A percentile compares a stretch with the other conserved stretches of the same genome.
Evolutionary conservation across 2,888 invertebrate species (phyloP).

Genomic region (Microplitis manilae): DNA sequence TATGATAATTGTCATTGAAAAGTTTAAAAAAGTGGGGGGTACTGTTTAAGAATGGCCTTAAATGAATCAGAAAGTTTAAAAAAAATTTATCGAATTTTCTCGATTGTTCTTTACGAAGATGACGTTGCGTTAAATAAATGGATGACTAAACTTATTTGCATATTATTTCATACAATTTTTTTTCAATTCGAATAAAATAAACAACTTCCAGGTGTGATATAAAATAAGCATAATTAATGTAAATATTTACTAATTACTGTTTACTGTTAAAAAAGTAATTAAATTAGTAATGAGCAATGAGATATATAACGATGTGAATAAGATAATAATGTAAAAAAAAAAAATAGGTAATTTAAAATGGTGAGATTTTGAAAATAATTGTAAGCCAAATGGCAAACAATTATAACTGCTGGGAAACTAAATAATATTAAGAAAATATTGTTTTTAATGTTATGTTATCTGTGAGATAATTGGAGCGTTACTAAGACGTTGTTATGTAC

Average conservation of each 20-base stretch:
- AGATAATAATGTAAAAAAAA: neutral
- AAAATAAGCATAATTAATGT: neutral
- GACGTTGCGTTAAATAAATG: neutral
- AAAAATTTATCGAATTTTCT: neutral
- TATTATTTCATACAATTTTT: no score
- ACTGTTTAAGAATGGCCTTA: no score
- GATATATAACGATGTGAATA: neutral
- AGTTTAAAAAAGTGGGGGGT: neutral
- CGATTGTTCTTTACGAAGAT: neutral
- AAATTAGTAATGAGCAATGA: neutral
- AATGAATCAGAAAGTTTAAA: neutral
- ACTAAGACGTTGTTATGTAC: neutral
- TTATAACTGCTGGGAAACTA: neutral
- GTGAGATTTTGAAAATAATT: neutral
- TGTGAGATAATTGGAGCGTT: constrained; percentile 1
- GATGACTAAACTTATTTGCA: no score
- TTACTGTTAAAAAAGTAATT: neutral
- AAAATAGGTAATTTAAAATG: neutral
- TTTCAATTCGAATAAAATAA: no score
- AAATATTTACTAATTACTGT: neutral
- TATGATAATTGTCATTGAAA: no score
- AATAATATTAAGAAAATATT: neutral
- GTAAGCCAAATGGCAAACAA: neutral
- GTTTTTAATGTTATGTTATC: neutral
- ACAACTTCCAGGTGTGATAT: no score